phyloP scores from a whole-genome alignment of 1,140 invertebrate genomes.

The Pararge aegeria region DNA sequence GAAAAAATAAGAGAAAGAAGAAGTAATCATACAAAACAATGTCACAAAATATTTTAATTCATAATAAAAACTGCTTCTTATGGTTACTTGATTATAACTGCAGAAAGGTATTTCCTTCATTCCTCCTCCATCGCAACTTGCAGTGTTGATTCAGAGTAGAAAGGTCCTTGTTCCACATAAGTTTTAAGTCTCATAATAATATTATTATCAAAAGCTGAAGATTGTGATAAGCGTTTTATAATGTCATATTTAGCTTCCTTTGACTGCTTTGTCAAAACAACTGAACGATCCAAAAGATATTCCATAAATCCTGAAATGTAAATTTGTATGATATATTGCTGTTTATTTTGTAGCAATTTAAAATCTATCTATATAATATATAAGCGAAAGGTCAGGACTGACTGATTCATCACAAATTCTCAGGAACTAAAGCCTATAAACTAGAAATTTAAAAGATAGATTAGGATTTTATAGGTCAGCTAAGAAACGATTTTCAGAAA shows the following conservation, averaged over 20 bases:
- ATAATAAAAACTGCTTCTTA: background rate
- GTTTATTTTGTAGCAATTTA: no score
- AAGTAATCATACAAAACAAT: conserved; percentile 20
- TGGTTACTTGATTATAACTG: no score
- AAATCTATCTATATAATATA: no score
- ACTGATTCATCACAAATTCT: no score
- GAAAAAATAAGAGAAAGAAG: conserved; percentile 54
- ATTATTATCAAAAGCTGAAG: conserved; percentile 83
- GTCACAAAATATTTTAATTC: conserved; percentile 10
- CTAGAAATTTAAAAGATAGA: no score
- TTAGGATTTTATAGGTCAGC: no score
- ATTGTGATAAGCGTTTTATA: conserved; percentile 83
- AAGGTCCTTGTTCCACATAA: conserved; percentile 87
- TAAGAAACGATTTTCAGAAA: no score
- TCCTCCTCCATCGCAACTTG: conserved; percentile 86
- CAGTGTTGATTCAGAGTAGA: conserved; percentile 82
- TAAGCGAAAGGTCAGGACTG: no score
- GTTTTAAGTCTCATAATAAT: conserved; percentile 82
- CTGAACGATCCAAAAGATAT: conserved; percentile 86
- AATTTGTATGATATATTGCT: background rate
- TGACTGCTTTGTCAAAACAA: conserved; percentile 85
- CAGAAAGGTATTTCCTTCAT: no score
- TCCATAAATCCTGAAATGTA: conserved; percentile 84
- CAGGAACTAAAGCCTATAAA: no score
- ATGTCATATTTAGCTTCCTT: conserved; percentile 88